Evolutionary conservation across 2,888 invertebrate genomes (phyloP).

Genomic region (Diadegma fenestrale): DNA sequence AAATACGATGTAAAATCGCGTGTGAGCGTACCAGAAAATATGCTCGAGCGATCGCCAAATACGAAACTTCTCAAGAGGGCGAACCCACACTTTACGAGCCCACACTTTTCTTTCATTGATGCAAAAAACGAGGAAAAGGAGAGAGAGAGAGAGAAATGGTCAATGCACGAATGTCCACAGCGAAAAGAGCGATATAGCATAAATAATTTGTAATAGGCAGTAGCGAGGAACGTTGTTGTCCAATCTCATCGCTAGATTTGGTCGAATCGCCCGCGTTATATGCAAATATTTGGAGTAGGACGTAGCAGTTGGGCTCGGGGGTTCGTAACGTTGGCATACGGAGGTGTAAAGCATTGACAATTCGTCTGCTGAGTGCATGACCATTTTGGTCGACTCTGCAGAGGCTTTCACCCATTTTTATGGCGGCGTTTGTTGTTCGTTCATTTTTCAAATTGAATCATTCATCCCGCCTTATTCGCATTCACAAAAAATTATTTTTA

Average conservation of each 20-base stretch:
- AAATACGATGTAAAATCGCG: constrained; percentile 49
- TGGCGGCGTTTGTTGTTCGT: neutral
- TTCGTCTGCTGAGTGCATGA: constrained; percentile 74
- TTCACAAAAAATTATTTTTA: neutral
- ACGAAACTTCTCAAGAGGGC: constrained; percentile 77
- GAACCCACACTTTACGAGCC: constrained; percentile 79
- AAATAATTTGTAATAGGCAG: constrained; percentile 46
- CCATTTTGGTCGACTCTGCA: constrained; percentile 80
- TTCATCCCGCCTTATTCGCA: neutral
- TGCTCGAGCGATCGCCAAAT: constrained; percentile 79
- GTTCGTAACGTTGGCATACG: constrained; percentile 67
- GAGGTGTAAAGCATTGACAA: constrained; percentile 83
- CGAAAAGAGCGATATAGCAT: constrained; percentile 1
- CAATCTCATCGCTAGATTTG: constrained; percentile 68
- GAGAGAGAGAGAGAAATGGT: constrained; percentile 35
- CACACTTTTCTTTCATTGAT: constrained; percentile 74
- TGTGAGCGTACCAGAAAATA: constrained; percentile 37
- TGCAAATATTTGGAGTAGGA: constrained; percentile 80
- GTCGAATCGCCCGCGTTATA: constrained; percentile 74
- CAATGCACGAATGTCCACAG: constrained; percentile 31
- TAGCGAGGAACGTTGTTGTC: constrained; percentile 32
- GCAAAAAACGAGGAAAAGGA: constrained; percentile 25
- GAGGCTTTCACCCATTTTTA: constrained; percentile 48
- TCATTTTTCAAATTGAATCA: neutral
- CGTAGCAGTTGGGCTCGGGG: constrained; percentile 55